Evolutionary conservation across 1,140 invertebrate genomes (phyloP), one percentile per base, ranked within the genome.

Genomic region (Orussus abietinus): DNA sequence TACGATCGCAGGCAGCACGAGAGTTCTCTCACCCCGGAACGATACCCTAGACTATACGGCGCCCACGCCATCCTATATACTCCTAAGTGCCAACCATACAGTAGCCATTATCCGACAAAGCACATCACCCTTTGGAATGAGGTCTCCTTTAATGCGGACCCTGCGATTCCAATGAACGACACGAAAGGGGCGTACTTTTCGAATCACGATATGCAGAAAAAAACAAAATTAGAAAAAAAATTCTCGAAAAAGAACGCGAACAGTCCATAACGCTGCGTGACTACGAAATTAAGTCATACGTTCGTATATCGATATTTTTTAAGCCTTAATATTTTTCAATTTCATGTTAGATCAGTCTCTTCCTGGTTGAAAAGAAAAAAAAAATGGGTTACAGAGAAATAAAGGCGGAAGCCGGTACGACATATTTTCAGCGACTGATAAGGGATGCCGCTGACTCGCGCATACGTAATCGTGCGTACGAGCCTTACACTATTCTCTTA

Each of bases 11-110:
- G n/a, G n/a, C n/a, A n/a, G n/a, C n/a, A 39, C 28, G 41, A 43
- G 46, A 59, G 57, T 59, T 54, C 49, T 49, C 45, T 53, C 49
- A 51, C 51, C 58, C 56, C 51, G 44, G 45, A 42, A 59, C 52
- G 39, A 60, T 50, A 51, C 38, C 33, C 47, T 55, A 66, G 62
- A 69, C 64, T 41, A 51, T 44, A 28, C 43, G 64, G 53, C 65
- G 62, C 60, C 63, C 48, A 59, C 30, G 11, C 18, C 30, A 4
- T 5, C 30, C 2, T 32, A 9, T 42, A 42, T 42, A 14, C 19
- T 26, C 22, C 14, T 26, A 25, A 42, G 11, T 26, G 19, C 20
- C 26, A 21, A 12, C 6, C 11, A 14, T 4, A 14, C 9, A 10
- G n/a, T 17, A 15, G 30, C 17, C 6, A n/a, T 32, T 4, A 15